These are phyloP conservation scores for Oreonectes daqikongensis DNA, from an alignment of 2,797 vertebrate species.

Conservation along the genomic window DNA sequence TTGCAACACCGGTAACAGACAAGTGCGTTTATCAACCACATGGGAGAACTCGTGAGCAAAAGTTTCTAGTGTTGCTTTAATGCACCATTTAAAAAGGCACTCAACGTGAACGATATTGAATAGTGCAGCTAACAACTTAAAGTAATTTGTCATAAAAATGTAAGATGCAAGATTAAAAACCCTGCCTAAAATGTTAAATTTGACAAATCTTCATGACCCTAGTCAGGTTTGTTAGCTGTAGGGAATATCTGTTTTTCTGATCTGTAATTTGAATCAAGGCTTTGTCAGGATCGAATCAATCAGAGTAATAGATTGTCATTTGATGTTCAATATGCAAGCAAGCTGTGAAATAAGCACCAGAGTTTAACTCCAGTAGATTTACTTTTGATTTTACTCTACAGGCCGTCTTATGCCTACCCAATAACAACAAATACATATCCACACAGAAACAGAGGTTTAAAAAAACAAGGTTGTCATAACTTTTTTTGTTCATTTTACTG, in stretches of 20 bases:
- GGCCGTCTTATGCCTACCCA: not conserved
- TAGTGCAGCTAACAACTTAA: not conserved
- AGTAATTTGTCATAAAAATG: not conserved
- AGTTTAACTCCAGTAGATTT: not conserved
- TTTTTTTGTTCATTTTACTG: not conserved
- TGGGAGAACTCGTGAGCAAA: too few relatives aligned
- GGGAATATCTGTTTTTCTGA: not conserved
- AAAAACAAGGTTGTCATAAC: not conserved
- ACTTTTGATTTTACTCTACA: not conserved
- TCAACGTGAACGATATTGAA: not conserved
- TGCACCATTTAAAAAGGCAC: not conserved
- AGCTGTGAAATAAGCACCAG: not conserved
- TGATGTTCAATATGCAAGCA: not conserved
- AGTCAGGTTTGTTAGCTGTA: not conserved
- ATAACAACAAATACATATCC: conserved; percentile 3
- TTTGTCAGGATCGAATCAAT: conserved; percentile 3
- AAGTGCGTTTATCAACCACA: too few relatives aligned
- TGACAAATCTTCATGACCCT: not conserved
- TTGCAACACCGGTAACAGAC: too few relatives aligned
- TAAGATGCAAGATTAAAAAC: not conserved
- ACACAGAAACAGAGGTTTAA: not conserved
- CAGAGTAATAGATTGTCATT: not conserved
- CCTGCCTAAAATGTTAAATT: too few relatives aligned
- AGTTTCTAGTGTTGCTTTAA: too few relatives aligned
- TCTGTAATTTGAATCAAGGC: not conserved